Base-by-base conservation (phyloP, 2,888 invertebrate species). In the Synanthedon formicaeformis region DNA sequence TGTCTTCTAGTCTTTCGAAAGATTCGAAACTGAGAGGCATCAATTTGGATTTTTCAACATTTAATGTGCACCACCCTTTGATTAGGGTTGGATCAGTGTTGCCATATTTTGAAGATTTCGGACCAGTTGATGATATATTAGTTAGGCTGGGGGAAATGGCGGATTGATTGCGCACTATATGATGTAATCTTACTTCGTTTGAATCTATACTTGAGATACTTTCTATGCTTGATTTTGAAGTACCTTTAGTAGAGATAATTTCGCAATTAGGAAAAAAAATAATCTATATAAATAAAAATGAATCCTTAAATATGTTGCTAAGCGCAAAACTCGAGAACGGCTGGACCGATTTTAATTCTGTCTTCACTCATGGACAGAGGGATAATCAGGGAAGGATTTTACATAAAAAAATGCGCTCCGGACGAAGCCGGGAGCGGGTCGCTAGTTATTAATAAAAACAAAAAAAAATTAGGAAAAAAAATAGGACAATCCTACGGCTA, bases 221-320 rank as follows among this genome's bases (percentile, higher is more conserved):
- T 51, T 54, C 59, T n/a, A 52, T 16, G 56, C 58, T 68, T 40
- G 62, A 57, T 11, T 58, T 51, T 34, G 71, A 66, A 13, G 66
- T 57, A 64, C 69, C 78, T 78, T 62, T 51, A 45, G 45, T 45
- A 5, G 11, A 45, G 45, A 45, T n/a, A 13, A n/a, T 5, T 45
- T 18, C 18, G 18, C 0, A 18, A 18, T 18, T 18, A 18, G 18
- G 18, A 18, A 18, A 18, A 2, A 23, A 4, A 23, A 2, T 23
- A 23, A 2, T 23, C 16, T 16, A 16, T 2, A 2, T 16, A 16
- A 16, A 16, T 16, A 16, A 16, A 16, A 16, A 16, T 16, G 16
- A 16, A 16, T 16, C 16, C 16, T 2, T 16, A 16, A 16, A 16
- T 16, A 2, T 16, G 16, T 16, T 16, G 16, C 16, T 16, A 2